Percentiles rank a stretch among this genome's conserved stretches.
Conservation (phyloP, 2,888 invertebrate genomes). For the Cantharis rufa region DNA sequence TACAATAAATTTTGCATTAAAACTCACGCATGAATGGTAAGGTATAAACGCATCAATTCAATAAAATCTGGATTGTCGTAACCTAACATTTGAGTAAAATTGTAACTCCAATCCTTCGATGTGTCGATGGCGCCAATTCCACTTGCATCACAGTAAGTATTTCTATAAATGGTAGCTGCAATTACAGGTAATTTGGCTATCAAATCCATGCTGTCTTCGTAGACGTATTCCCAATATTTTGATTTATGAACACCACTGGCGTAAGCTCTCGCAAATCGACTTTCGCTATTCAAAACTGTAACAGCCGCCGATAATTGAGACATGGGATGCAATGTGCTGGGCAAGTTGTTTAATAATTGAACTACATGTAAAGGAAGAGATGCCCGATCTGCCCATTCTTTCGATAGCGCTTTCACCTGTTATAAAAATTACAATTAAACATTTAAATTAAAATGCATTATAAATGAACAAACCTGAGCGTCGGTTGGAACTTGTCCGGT, state of each 20-base stretch:
- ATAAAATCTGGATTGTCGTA: slow-evolving; percentile 82
- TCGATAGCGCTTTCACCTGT: slow-evolving; percentile 70
- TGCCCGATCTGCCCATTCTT: slow-evolving; percentile 88
- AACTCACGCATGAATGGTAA: slow-evolving; percentile 81
- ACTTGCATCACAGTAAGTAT: slow-evolving; percentile 81
- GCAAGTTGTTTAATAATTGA: slow-evolving; percentile 89
- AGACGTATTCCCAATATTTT: slow-evolving; percentile 89
- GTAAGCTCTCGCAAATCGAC: slow-evolving; percentile 90
- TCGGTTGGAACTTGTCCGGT: slow-evolving; percentile 88
- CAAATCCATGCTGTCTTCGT: slow-evolving; percentile 93
- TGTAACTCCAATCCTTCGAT: slow-evolving; percentile 90
- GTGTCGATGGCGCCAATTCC: slow-evolving; percentile 87
- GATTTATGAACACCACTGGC: slow-evolving; percentile 83
- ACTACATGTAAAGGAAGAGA: slow-evolving; percentile 91
- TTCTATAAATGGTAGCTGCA: slow-evolving; percentile 92
- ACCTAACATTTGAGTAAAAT: slow-evolving; percentile 90
- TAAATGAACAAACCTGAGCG: slow-evolving; percentile 63
- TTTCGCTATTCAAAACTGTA: slow-evolving; percentile 89
- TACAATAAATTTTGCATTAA: background rate
- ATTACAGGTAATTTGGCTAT: slow-evolving; percentile 94
- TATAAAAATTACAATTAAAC: slow-evolving; percentile 7
- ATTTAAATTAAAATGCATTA: background rate
- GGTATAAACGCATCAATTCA: slow-evolving; percentile 90
- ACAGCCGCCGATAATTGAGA: slow-evolving; percentile 91
- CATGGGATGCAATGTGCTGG: slow-evolving; percentile 90